phyloP scores from a whole-genome alignment of 2,113 vertebrate species.

The Meriones unguiculatus region DNA sequence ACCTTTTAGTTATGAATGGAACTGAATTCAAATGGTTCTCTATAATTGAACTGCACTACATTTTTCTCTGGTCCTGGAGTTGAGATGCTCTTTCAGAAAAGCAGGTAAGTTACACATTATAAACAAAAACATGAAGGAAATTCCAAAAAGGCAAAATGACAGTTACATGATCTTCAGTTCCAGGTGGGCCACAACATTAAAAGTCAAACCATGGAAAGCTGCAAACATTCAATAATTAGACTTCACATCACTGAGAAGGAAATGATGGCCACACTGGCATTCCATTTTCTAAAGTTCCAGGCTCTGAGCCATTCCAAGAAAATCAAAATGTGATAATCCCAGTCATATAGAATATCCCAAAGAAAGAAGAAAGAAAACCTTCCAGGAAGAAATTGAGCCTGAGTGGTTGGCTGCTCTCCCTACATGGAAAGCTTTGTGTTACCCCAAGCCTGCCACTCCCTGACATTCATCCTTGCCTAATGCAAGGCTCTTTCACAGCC shows the following conservation, averaged over 20 bases:
- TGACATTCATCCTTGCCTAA: conserved; percentile 40
- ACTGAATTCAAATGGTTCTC: conserved; percentile 1
- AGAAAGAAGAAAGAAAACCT: conserved; percentile 44
- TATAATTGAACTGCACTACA: background rate
- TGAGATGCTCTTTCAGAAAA: conserved; percentile 32
- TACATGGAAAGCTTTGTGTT: background rate
- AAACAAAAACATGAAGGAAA: conserved; percentile 56
- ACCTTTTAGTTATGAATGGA: background rate
- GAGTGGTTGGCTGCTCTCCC: conserved; percentile 7
- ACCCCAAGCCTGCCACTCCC: background rate
- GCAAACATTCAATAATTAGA: conserved; percentile 28
- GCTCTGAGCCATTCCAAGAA: conserved; percentile 70
- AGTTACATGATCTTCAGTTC: conserved; percentile 21
- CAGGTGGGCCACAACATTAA: conserved; percentile 8
- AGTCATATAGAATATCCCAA: conserved; percentile 64
- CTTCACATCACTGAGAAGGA: conserved; percentile 60
- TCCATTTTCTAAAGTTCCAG: conserved; percentile 64
- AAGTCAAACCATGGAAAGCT: conserved; percentile 23
- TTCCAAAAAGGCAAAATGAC: conserved; percentile 37
- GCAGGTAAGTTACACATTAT: conserved; percentile 48
- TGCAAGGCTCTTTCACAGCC: background rate
- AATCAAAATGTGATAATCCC: conserved; percentile 75
- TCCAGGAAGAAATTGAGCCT: conserved; percentile 64
- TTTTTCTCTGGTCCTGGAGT: background rate
- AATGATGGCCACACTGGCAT: conserved; percentile 23